phyloP scores from a whole-genome alignment of 2,797 vertebrate species.

The Florisuga fusca region DNA sequence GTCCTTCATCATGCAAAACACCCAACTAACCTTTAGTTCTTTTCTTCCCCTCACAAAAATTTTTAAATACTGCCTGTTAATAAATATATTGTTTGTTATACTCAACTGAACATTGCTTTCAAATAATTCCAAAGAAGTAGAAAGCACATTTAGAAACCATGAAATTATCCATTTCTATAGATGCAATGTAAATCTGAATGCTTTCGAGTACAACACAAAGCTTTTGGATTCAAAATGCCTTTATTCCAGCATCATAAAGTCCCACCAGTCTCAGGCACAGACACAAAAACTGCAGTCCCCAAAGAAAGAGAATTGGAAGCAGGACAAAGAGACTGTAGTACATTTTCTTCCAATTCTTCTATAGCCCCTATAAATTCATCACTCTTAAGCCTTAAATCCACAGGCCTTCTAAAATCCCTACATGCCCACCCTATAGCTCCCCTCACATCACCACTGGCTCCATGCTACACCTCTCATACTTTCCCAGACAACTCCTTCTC shows the following conservation, averaged over 20 bases:
- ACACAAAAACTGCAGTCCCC: neutral
- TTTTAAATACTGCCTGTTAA: neutral
- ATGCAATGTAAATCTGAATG: neutral
- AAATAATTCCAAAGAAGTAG: neutral
- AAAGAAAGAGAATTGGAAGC: neutral
- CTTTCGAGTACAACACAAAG: neutral
- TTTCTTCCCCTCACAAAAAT: neutral
- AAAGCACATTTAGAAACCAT: neutral
- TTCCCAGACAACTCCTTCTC: neutral
- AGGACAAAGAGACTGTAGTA: neutral
- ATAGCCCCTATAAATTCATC: neutral
- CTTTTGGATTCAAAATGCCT: neutral
- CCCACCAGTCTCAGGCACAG: neutral
- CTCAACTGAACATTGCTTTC: neutral
- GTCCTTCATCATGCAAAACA: neutral
- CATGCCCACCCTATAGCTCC: neutral
- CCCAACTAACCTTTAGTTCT: neutral
- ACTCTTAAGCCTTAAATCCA: neutral
- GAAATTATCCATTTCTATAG: neutral
- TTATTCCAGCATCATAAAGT: neutral
- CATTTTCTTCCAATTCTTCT: neutral
- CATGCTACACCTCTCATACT: neutral
- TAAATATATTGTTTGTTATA: neutral
- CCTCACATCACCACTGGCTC: neutral
- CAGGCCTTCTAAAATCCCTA: neutral